phyloP scores from a whole-genome alignment of 2,888 invertebrate species.

The Andrena dorsata region DNA sequence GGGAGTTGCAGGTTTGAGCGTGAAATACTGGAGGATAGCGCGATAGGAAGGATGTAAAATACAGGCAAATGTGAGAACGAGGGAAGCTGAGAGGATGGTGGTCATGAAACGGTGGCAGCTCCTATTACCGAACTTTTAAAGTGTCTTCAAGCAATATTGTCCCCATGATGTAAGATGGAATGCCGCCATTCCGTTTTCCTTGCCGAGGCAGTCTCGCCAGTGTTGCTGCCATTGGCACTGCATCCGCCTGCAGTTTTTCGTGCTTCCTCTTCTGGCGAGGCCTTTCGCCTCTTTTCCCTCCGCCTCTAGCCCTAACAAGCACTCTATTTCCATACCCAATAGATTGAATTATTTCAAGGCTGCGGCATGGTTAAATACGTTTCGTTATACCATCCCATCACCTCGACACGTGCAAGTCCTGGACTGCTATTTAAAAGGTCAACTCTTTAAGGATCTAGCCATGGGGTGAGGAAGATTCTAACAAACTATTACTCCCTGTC shows the following conservation, averaged over 20 bases:
- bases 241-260: conserved; percentile 23
- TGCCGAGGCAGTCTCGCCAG: conserved; percentile 11
- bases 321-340: conserved; percentile 45
- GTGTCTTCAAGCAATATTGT: conserved; percentile 76
- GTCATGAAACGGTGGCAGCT: conserved; percentile 52
- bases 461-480: too few relatives aligned
- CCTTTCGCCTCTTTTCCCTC: conserved; percentile 37
- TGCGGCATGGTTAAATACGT: conserved; percentile 27
- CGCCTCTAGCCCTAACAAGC: neutral
- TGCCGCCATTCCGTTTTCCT: conserved; percentile 60
- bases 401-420: neutral
- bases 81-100: conserved; percentile 1
- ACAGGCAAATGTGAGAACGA: neutral
- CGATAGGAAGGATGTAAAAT: conserved; percentile 24
- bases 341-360: conserved; percentile 58
- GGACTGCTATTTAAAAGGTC: too few relatives aligned
- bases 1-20: conserved; percentile 22
- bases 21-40: conserved; percentile 18
- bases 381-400: neutral
- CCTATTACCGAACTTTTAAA: conserved; percentile 78
- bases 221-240: conserved; percentile 28
- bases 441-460: too few relatives aligned
- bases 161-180: conserved; percentile 70
- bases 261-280: conserved; percentile 8
- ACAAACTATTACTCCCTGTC: too few relatives aligned